Percentiles rank a stretch among this genome's conserved stretches.
Evolutionary conservation across 2,113 vertebrate genomes (phyloP).

Genomic region (Myocastor coypus): DNA sequence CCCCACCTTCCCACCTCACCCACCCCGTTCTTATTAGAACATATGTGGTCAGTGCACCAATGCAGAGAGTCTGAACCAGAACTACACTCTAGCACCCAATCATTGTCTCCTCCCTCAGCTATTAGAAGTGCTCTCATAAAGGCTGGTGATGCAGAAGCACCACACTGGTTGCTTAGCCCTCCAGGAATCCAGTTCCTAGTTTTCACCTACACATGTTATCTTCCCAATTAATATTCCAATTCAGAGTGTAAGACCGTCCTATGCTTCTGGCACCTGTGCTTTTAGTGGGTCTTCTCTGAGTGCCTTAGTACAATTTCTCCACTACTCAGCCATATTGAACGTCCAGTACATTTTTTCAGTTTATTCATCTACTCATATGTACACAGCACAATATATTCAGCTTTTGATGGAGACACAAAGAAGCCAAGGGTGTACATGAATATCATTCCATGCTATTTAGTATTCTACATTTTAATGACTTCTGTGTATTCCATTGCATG

Average conservation of each 20-base stretch:
- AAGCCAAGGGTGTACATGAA: background rate
- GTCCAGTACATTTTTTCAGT: background rate
- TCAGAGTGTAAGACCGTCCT: background rate
- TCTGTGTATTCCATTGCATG: conserved; percentile 1
- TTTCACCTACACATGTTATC: background rate
- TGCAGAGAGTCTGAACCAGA: background rate
- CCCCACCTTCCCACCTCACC: no score
- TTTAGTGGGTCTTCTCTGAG: background rate
- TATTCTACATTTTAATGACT: conserved; percentile 34
- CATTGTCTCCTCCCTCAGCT: background rate
- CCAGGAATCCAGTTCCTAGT: background rate
- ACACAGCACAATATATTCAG: background rate
- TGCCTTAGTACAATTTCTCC: background rate
- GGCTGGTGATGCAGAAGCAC: background rate
- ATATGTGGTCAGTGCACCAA: background rate
- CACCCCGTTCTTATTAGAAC: background rate
- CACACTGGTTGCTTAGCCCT: background rate
- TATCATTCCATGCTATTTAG: conserved; percentile 5
- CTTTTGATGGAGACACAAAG: conserved; percentile 23
- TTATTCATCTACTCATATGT: background rate
- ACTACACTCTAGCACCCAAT: background rate
- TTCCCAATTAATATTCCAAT: background rate
- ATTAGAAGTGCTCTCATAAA: background rate
- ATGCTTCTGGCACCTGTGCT: background rate
- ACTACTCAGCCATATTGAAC: background rate